Base-by-base conservation (phyloP, 2,888 invertebrate genomes). In the Sphinx pinastri region DNA sequence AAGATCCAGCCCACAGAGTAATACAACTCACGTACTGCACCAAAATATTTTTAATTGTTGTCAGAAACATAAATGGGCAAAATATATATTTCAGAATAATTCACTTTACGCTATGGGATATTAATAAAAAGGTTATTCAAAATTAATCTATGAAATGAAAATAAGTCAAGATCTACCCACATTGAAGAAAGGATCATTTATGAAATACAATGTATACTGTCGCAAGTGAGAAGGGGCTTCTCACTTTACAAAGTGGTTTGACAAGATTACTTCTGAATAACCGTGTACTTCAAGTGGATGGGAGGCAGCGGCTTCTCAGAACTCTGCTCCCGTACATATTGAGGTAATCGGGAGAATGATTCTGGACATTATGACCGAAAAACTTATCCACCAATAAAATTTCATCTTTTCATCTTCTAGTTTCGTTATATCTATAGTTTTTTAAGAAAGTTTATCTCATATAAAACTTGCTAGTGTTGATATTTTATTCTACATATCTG, bases 271-370 rank as follows among this genome's bases (percentile, higher is more conserved):
- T 63, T 63, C 13, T 63, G 63, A 63, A 63, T 63, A 63, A 63
- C 63, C 60, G 25, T 63, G 6, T 47, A 57, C 25, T 63, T 25
- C 58, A 10, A 47, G 31, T 47, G 19, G 47, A 47, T 19, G 19
- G 11, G 19, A 47, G 49, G 49, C 63, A 49, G 63, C 12, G 16
- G 49, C 19, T 63, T 19, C 16, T 19, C 38, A 47, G 13, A 60
- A n/a, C 47, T 45, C 16, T 63, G 13, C 19, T 63, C 49, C 7
- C 49, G 49, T 63, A 49, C 63, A 47, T 12, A 49, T 47, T 49
- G 49, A 19, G 47, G 63, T 63, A 63, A 63, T 6, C 63, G 12
- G 49, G 63, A 71, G 71, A 70, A 75, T 73, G 70, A 57, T 74
- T 72, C 68, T 71, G 70, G 58, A 73, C 72, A 63, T 63, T 63